phyloP scores from a whole-genome alignment of 2,888 invertebrate species.

The Branchipolynoe longqiensis region DNA sequence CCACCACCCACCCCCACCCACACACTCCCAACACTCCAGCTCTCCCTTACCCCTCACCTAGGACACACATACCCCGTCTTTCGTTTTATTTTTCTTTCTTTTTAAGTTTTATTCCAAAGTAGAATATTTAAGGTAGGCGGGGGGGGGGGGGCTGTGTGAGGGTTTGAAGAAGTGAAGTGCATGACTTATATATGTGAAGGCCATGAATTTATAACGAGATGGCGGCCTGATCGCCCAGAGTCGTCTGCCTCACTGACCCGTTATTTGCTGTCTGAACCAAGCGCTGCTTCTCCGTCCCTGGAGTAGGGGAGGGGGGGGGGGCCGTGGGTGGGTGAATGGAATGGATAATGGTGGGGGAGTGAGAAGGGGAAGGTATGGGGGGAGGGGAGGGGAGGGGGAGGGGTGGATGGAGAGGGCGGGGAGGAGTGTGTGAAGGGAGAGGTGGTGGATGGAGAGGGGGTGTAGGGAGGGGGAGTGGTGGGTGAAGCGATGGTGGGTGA shows the following conservation, averaged over 20 bases:
- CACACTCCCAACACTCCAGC: no score
- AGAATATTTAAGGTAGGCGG: background rate
- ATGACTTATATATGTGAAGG: constrained; percentile 42
- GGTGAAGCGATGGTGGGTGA: background rate
- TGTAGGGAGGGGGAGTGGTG: background rate
- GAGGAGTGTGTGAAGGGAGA: background rate
- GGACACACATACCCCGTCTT: background rate
- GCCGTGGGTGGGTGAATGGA: background rate
- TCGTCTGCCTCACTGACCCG: constrained; percentile 22
- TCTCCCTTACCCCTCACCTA: background rate
- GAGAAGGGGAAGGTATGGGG: background rate
- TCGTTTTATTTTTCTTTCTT: background rate
- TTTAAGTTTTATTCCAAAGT: constrained; percentile 5
- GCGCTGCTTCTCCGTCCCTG: constrained; percentile 9
- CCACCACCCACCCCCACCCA: no score
- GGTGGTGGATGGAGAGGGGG: background rate
- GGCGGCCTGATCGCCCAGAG: constrained; percentile 4
- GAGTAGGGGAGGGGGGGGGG: background rate
- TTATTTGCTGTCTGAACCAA: background rate
- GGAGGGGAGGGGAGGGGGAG: background rate
- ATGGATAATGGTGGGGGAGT: background rate
- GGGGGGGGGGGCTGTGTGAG: background rate
- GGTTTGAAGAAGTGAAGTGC: constrained; percentile 31
- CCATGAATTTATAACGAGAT: constrained; percentile 48
- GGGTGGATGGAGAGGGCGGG: background rate